phyloP scores from a whole-genome alignment of 2,888 invertebrate genomes.

The Vesta saturnalis region DNA sequence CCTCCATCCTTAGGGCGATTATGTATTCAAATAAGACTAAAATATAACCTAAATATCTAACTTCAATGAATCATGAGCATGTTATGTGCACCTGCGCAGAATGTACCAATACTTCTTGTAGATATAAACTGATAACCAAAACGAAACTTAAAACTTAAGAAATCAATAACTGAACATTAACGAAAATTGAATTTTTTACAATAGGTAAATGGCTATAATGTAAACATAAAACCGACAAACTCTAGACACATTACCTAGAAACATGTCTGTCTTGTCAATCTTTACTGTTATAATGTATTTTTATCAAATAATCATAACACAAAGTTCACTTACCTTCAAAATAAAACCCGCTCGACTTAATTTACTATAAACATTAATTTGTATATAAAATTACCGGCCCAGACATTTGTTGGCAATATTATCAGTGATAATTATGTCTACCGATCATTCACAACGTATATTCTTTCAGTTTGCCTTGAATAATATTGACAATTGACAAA shows the following conservation, averaged over 20 bases:
- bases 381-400: background rate
- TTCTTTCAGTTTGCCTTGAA: background rate
- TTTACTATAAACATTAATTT: conserved; percentile 3
- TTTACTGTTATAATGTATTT: background rate
- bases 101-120: no score
- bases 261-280: no score
- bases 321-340: conserved; percentile 11
- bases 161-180: no score
- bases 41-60: no score
- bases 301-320: conserved; percentile 11
- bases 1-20: no score
- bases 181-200: no score
- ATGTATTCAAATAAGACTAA: no score
- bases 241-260: background rate
- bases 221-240: background rate
- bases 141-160: background rate
- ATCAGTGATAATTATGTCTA: conserved; percentile 1
- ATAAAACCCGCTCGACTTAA: background rate
- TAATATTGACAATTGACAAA: background rate
- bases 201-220: background rate
- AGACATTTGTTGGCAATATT: conserved; percentile 6
- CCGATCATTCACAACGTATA: background rate
- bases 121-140: no score
- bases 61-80: no score
- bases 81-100: no score